Evolutionary conservation across 2,888 invertebrate genomes (phyloP).

Genomic region (Chymomyza procnemis): DNA sequence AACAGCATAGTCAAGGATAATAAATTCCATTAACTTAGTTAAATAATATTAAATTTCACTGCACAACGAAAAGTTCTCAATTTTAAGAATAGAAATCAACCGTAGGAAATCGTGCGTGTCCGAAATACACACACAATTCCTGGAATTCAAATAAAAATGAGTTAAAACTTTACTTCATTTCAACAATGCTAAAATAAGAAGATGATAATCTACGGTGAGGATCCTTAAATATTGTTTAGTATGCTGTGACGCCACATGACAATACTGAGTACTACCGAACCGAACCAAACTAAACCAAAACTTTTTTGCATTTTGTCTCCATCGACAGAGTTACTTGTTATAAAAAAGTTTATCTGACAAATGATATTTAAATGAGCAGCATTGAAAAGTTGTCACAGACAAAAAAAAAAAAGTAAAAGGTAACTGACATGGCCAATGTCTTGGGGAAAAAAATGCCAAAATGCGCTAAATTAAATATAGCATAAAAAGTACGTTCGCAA

Average conservation of each 20-base stretch:
- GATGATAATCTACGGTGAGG: neutral
- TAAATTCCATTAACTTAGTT: too few relatives aligned
- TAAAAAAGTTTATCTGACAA: conserved; percentile 51
- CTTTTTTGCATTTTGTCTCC: neutral
- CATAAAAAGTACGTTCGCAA: conserved; percentile 45
- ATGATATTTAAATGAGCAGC: conserved; percentile 70
- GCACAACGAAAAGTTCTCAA: too few relatives aligned
- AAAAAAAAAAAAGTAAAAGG: neutral
- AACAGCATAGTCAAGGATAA: too few relatives aligned
- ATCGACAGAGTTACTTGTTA: conserved; percentile 11
- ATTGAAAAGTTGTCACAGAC: conserved; percentile 56
- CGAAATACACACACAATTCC: too few relatives aligned
- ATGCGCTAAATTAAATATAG: conserved; percentile 63
- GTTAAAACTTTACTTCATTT: too few relatives aligned
- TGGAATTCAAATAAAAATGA: too few relatives aligned
- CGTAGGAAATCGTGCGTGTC: too few relatives aligned
- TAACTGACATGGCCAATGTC: conserved; percentile 53
- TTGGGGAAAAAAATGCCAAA: conserved; percentile 43
- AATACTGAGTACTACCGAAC: neutral
- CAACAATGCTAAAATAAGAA: too few relatives aligned
- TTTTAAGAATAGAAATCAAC: too few relatives aligned
- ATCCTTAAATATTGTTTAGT: neutral
- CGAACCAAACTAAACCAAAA: neutral
- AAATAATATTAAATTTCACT: too few relatives aligned
- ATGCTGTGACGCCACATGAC: neutral